A percentile compares a stretch with the other conserved stretches of the same genome.
phyloP scores from a whole-genome alignment of 1,140 invertebrate genomes.

The Camponotus vicinus region DNA sequence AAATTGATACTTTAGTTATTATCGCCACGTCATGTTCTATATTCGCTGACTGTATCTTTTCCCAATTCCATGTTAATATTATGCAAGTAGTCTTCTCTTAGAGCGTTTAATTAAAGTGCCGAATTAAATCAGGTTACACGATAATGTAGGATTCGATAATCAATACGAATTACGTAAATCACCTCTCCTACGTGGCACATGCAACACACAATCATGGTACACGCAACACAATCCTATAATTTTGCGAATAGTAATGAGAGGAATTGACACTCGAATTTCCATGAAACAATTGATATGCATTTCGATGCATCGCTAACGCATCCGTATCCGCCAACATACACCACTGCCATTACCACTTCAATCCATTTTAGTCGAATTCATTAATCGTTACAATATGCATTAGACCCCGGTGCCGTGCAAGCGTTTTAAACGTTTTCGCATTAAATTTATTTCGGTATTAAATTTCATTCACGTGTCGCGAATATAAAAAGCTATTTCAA shows the following conservation, averaged over 20 bases:
- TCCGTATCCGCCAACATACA: slow-evolving; percentile 66
- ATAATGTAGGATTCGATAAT: slow-evolving; percentile 67
- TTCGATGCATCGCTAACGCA: slow-evolving; percentile 67
- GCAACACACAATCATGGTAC: slow-evolving; percentile 44
- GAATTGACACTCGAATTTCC: slow-evolving; percentile 75
- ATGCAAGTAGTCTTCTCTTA: slow-evolving; percentile 34
- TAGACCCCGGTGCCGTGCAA: slow-evolving; percentile 59
- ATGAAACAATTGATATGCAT: slow-evolving; percentile 76
- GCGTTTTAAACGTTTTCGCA: slow-evolving; percentile 71
- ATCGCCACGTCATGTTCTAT: neutral
- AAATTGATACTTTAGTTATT: slow-evolving; percentile 9
- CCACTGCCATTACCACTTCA: slow-evolving; percentile 69
- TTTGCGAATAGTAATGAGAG: slow-evolving; percentile 73
- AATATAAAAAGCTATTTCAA: slow-evolving; percentile 48
- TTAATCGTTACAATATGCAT: slow-evolving; percentile 74
- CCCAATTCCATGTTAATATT: slow-evolving; percentile 27
- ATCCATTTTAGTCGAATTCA: slow-evolving; percentile 73
- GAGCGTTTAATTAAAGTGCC: slow-evolving; percentile 54
- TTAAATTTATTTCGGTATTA: slow-evolving; percentile 62
- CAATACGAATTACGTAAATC: slow-evolving; percentile 74
- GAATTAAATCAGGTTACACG: slow-evolving; percentile 66
- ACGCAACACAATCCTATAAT: slow-evolving; percentile 67
- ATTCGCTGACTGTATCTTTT: neutral
- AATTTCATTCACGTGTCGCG: slow-evolving; percentile 9
- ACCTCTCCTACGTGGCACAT: slow-evolving; percentile 59